Conservation (phyloP, 2,113 vertebrate species). For the Oxyura jamaicensis region DNA sequence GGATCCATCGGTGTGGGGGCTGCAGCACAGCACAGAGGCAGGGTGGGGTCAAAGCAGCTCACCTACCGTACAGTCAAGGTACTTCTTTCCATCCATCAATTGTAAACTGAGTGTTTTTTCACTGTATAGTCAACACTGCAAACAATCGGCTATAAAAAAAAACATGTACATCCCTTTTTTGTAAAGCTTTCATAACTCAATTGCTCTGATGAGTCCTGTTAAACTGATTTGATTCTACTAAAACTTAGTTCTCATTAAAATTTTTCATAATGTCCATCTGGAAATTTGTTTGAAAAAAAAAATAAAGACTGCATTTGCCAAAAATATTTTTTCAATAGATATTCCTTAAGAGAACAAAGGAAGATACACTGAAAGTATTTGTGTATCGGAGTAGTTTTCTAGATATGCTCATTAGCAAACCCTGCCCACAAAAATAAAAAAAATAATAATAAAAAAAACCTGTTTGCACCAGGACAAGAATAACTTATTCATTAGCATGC, state of each 20-base stretch:
- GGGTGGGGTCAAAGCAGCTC: too few species aligned
- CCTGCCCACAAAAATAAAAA: rapidly evolving
- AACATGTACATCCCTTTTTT: neutral
- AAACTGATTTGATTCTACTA: neutral
- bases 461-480: neutral
- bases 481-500: neutral
- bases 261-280: neutral
- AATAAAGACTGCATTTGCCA: neutral
- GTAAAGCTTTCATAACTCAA: neutral
- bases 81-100: neutral
- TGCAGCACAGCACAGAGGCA: too few species aligned
- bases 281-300: neutral
- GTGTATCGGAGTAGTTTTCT: neutral
- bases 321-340: neutral
- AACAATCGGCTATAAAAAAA: neutral
- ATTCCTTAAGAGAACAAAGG: neutral
- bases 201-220: neutral
- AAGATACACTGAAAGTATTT: neutral
- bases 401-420: neutral
- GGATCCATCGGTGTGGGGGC: too few species aligned
- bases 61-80: neutral
- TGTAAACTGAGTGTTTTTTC: neutral
- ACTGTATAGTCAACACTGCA: neutral
- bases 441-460: neutral
- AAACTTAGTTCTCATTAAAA: neutral